phyloP scores from a whole-genome alignment of 2,888 invertebrate genomes.

The Cheilosia soror region DNA sequence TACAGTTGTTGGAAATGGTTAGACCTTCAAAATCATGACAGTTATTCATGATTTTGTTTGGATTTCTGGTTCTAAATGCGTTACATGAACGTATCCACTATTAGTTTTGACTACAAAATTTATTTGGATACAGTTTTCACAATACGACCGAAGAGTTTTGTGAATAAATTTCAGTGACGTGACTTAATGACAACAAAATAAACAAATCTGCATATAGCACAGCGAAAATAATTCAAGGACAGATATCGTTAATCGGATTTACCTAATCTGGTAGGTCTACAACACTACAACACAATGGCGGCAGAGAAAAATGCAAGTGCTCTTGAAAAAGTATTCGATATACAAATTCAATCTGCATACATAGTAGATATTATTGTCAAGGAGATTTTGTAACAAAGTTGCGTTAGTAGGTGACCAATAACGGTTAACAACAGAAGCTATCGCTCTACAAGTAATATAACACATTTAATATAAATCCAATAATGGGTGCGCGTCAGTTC shows the following conservation, averaged over 20 bases:
- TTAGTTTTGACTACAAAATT: not conserved
- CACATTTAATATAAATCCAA: too few species aligned
- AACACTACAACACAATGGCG: too few species aligned
- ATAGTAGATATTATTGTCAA: not conserved
- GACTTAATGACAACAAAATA: too few species aligned
- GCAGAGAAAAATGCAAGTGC: conserved; percentile 5
- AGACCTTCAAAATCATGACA: not conserved
- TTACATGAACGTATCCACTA: not conserved
- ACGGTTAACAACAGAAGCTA: too few species aligned
- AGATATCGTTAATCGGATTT: not conserved
- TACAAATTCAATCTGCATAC: not conserved
- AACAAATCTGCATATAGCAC: too few species aligned
- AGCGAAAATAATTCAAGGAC: not conserved
- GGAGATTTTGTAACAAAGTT: not conserved
- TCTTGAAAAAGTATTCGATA: not conserved
- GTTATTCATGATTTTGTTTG: not conserved
- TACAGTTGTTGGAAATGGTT: not conserved
- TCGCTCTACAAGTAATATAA: too few species aligned
- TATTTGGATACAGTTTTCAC: not conserved
- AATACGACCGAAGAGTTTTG: not conserved
- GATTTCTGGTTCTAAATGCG: not conserved
- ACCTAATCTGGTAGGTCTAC: not conserved
- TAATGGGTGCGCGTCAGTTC: too few species aligned
- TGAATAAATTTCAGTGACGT: too few species aligned
- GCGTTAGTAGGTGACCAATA: not conserved